These are phyloP conservation scores for Allobates femoralis DNA, from an alignment of 2,797 vertebrate species.

Conservation along the genomic window DNA sequence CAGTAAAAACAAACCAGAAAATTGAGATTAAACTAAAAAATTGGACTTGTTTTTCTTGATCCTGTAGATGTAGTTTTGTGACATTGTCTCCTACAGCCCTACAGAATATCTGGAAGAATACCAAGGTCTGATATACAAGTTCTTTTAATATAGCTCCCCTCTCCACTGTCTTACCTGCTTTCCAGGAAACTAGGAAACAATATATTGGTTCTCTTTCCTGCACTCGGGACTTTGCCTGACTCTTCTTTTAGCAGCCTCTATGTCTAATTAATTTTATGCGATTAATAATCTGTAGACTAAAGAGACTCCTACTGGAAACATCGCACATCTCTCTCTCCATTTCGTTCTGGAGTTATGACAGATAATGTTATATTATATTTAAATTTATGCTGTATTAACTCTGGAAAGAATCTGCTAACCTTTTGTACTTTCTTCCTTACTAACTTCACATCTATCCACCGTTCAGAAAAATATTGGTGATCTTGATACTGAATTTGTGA, in stretches of 20 bases:
- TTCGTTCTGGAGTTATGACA: constrained; percentile 47
- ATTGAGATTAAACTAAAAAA: too few species aligned
- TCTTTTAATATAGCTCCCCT: neutral
- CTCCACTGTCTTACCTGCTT: constrained; percentile 22
- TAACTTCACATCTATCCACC: neutral
- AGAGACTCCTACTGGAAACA: constrained; percentile 63
- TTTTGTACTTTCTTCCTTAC: constrained; percentile 3
- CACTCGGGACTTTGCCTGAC: constrained; percentile 66
- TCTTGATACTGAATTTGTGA: neutral
- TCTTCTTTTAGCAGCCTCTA: constrained; percentile 83
- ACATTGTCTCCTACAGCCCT: neutral
- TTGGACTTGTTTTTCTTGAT: neutral
- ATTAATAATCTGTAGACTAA: constrained; percentile 62
- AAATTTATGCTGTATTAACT: neutral
- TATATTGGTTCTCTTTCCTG: constrained; percentile 43
- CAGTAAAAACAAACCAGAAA: too few species aligned
- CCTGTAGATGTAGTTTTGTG: neutral
- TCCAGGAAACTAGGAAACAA: neutral
- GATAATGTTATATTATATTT: neutral
- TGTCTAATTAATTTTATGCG: constrained; percentile 60
- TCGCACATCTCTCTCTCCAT: constrained; percentile 16
- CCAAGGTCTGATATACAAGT: constrained; percentile 45
- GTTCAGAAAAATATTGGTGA: neutral
- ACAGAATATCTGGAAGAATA: neutral
- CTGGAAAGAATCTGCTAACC: constrained; percentile 33